Evolutionary conservation across 2,888 invertebrate species (phyloP).

Genomic region (Nomada fucata): DNA sequence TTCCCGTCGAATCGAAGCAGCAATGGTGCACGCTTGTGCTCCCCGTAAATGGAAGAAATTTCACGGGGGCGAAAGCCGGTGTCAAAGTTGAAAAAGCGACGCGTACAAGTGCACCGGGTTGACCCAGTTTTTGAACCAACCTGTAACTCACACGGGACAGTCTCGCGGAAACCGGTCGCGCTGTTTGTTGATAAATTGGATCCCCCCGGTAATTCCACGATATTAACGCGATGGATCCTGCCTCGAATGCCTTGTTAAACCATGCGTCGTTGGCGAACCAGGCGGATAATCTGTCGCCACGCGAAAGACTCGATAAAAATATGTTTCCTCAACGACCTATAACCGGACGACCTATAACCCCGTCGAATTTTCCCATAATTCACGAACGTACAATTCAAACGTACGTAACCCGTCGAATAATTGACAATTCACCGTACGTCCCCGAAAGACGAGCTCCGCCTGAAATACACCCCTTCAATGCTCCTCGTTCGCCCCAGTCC

Average conservation of each 20-base stretch:
- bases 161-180: constrained; percentile 25
- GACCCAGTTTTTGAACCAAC: constrained; percentile 45
- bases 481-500: too few species aligned
- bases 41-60: background rate
- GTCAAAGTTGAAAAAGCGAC: constrained; percentile 14
- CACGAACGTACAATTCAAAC: too few species aligned
- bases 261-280: background rate
- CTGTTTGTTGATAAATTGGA: constrained; percentile 27
- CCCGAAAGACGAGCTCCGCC: too few species aligned
- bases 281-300: background rate
- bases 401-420: too few species aligned
- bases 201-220: constrained; percentile 3
- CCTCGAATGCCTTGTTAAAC: constrained; percentile 7
- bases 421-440: too few species aligned
- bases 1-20: too few species aligned
- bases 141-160: constrained; percentile 40
- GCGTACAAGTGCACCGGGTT: constrained; percentile 32
- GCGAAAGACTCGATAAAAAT: constrained; percentile 15
- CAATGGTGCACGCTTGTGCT: too few species aligned
- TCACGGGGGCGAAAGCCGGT: background rate
- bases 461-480: background rate
- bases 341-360: too few species aligned
- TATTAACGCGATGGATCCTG: constrained; percentile 8
- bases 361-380: too few species aligned
- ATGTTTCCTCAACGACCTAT: too few species aligned